Conservation (phyloP, 2,888 invertebrate species). For the Habrosyne pyritoides region DNA sequence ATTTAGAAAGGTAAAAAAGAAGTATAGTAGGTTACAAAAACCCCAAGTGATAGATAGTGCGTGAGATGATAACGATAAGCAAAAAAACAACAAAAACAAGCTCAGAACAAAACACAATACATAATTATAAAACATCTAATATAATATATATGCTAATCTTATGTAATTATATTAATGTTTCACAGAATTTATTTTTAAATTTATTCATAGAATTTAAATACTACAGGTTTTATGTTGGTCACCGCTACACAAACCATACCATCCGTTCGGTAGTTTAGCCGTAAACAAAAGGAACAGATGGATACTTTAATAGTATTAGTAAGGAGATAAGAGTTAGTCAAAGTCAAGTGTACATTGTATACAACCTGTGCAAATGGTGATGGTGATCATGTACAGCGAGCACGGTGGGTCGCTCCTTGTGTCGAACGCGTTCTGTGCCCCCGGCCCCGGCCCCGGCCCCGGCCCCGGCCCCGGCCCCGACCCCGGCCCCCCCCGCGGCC, state of each 20-base stretch:
- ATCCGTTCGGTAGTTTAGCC: no score
- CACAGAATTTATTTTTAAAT: no score
- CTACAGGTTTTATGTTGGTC: no score
- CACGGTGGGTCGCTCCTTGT: constrained; percentile 53
- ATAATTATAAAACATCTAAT: constrained; percentile 17
- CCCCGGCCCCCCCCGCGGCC: constrained; percentile 89
- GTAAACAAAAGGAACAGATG: no score
- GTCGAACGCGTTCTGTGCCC: constrained; percentile 50
- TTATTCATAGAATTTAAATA: no score
- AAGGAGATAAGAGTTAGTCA: not conserved
- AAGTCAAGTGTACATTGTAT: constrained; percentile 8
- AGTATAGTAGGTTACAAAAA: not conserved
- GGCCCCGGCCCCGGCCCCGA: constrained; percentile 89
- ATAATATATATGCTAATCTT: not conserved
- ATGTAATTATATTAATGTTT: no score
- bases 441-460: constrained; percentile 92
- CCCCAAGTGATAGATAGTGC: not conserved
- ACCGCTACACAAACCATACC: no score
- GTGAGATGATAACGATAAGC: constrained; percentile 25
- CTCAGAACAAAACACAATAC: constrained; percentile 13
- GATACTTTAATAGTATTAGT: not conserved
- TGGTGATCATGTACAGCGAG: constrained; percentile 41
- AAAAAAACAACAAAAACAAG: constrained; percentile 6
- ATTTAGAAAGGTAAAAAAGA: not conserved
- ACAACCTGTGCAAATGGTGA: constrained; percentile 39